A percentile compares a stretch with the other conserved stretches of the same genome.
phyloP scores from a whole-genome alignment of 2,888 invertebrate species.

The Lasiommata megera region DNA sequence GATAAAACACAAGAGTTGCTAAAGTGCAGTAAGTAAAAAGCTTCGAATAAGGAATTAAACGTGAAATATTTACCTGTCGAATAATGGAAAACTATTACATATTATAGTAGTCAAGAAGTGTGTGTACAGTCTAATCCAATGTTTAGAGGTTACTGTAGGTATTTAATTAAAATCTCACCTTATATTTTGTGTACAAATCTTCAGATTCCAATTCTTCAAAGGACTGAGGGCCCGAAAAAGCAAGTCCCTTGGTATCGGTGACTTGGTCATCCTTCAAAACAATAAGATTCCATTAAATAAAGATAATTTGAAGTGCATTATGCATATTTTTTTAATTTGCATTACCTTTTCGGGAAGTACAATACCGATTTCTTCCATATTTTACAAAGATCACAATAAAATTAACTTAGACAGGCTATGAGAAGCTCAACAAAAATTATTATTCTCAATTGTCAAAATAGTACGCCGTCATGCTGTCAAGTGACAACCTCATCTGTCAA shows the following conservation, averaged over 20 bases:
- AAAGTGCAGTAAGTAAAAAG: too few relatives aligned
- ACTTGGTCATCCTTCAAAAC: slow-evolving; percentile 83
- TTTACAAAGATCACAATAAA: slow-evolving; percentile 26
- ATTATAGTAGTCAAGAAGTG: too few relatives aligned
- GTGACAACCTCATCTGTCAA: background rate
- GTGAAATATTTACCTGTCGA: too few relatives aligned
- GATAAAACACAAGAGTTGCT: too few relatives aligned
- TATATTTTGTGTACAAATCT: slow-evolving; percentile 97
- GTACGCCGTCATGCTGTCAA: slow-evolving; percentile 36
- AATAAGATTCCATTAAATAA: background rate
- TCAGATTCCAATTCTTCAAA: slow-evolving; percentile 93
- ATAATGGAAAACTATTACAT: too few relatives aligned
- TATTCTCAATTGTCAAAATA: slow-evolving; percentile 30
- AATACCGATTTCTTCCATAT: slow-evolving; percentile 92
- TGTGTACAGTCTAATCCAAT: too few relatives aligned
- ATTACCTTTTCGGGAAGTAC: slow-evolving; percentile 89
- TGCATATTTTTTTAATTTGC: background rate
- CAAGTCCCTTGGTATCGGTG: slow-evolving; percentile 83
- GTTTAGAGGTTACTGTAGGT: too few relatives aligned
- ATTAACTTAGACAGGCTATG: slow-evolving; percentile 6
- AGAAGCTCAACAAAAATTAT: background rate
- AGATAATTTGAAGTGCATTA: background rate
- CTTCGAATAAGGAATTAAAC: too few relatives aligned
- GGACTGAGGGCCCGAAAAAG: slow-evolving; percentile 85
- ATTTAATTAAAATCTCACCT: too few relatives aligned